Evolutionary conservation across 2,888 invertebrate species (phyloP), one percentile per base, ranked within the genome.

Genomic region (Scelioninae gen. 2): DNA sequence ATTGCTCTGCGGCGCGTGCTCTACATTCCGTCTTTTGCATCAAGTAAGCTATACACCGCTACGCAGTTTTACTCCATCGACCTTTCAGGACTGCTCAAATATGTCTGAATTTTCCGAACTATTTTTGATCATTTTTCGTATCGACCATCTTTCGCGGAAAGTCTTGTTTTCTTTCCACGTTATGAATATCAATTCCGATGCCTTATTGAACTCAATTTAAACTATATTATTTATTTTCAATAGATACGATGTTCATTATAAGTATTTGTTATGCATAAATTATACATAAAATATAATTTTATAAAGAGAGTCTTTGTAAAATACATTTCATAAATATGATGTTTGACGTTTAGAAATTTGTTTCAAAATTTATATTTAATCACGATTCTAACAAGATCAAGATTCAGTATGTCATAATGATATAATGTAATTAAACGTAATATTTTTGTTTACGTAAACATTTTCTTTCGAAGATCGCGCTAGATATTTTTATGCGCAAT

Each of bases 51-150:
- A 52, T 67, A 55, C 61, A 55, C 31, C 25, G 55, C 70, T 18
- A 63, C 57, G 74, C 67, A 74, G 67, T 74, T 67, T 74, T 58
- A 70, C 65, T 67, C 48, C 57, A 61, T 73, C 67, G 61, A 61
- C 73, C 55, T 57, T 43, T 55, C 67, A 43, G 18, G 58, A 64
- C 60, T 64, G 69, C 69, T 73, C 69, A 70, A 65, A 65, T 70
- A 70, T 48, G 65, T 70, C 61, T 41, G 61, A 53, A 19, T 61
- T 65, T 60, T 35, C 33, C 43, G 18, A 74, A 73, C 52, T 60
- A 65, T 74, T 73, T 73, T 69, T 53, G 46, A 57, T 64, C 64
- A 52, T 41, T 68, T 57, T 60, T 39, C 50, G 43, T 58, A 63
- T 63, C 57, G 57, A 63, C n/a, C 41, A 45, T 45, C 45, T 67